phyloP scores from a whole-genome alignment of 2,113 vertebrate genomes.

The Cyanistes caeruleus region DNA sequence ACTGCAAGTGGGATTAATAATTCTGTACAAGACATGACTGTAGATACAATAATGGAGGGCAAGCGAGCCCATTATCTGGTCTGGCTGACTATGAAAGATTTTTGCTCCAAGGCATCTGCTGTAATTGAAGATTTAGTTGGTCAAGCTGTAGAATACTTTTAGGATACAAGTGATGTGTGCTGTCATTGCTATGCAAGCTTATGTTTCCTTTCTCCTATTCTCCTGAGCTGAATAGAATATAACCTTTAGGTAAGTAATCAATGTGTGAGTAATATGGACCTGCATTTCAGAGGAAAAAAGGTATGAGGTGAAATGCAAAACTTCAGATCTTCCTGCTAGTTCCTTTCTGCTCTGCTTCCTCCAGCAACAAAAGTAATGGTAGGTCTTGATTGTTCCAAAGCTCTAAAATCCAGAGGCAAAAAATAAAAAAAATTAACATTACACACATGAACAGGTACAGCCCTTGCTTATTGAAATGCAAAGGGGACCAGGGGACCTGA shows the following conservation, averaged over 20 bases:
- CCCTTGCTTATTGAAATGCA: background rate
- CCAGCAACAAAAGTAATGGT: background rate
- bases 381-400: background rate
- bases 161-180: background rate
- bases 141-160: background rate
- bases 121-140: conserved; percentile 15
- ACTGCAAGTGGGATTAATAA: background rate
- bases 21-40: background rate
- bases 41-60: background rate
- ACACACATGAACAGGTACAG: background rate
- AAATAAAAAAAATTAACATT: background rate
- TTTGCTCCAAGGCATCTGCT: background rate
- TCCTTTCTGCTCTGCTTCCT: background rate
- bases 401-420: background rate
- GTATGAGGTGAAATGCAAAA: background rate
- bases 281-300: background rate
- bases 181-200: background rate
- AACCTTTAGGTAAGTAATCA: background rate
- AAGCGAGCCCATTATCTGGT: background rate
- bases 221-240: background rate
- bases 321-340: background rate
- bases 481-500: background rate
- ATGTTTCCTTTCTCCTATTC: background rate
- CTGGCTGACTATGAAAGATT: background rate
- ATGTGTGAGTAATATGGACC: background rate